Conservation (phyloP, 2,113 vertebrate genomes). For the Alces alces region DNA sequence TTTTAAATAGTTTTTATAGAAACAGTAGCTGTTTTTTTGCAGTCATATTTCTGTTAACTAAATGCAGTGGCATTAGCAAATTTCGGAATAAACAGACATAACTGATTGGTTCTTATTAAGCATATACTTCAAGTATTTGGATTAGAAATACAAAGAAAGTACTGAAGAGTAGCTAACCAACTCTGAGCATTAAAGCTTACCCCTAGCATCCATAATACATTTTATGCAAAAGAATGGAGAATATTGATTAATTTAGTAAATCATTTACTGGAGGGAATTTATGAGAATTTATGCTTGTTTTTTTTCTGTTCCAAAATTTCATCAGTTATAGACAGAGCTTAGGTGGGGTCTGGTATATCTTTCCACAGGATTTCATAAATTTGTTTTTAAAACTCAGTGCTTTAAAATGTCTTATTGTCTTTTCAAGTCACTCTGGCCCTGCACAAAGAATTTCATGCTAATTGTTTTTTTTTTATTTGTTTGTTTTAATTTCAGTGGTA, state of each 20-base stretch:
- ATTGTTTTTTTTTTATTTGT: conserved; percentile 48
- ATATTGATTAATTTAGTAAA: not conserved
- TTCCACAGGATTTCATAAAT: conserved; percentile 20
- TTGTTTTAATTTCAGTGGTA: conserved; percentile 88
- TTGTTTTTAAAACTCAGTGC: conserved; percentile 36
- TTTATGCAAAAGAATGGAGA: conserved; percentile 19
- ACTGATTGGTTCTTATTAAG: not conserved
- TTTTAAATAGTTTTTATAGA: conserved; percentile 5
- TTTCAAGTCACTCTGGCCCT: conserved; percentile 6
- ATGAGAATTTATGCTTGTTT: not conserved
- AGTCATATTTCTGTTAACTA: not conserved
- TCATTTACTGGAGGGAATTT: not conserved
- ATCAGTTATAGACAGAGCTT: not conserved
- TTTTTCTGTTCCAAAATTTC: conserved; percentile 5
- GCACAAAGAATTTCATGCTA: conserved; percentile 35
- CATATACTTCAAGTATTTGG: not conserved
- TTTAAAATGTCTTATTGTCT: conserved; percentile 40
- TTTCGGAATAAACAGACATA: not conserved
- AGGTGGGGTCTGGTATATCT: not conserved
- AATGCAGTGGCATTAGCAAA: not conserved
- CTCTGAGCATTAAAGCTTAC: not conserved
- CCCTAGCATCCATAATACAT: not conserved
- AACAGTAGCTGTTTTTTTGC: not conserved
- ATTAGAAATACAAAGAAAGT: not conserved
- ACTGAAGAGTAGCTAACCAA: not conserved